These are phyloP conservation scores for Percopsis transmontana DNA, from an alignment of 2,113 vertebrate genomes.

Conservation along the genomic window DNA sequence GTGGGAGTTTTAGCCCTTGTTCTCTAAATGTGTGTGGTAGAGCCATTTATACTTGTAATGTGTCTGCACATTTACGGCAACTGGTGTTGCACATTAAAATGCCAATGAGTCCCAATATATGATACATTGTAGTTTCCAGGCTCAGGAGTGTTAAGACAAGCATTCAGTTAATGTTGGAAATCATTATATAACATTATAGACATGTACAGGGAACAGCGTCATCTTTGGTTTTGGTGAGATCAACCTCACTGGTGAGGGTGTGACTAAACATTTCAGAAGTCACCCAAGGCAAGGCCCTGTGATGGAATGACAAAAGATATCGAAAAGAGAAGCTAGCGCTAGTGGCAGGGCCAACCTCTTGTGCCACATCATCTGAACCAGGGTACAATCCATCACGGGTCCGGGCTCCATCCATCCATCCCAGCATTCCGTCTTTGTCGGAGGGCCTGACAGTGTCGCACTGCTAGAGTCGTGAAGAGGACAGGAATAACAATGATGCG, in stretches of 20 bases:
- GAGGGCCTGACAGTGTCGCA: constrained; percentile 32
- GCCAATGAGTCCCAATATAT: no score
- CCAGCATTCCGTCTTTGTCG: constrained; percentile 57
- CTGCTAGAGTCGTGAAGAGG: constrained; percentile 31
- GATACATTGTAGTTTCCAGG: no score
- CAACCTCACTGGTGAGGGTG: background rate
- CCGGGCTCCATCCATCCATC: constrained; percentile 42
- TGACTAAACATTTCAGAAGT: background rate
- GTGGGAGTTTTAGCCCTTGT: no score
- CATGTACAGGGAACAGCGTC: background rate
- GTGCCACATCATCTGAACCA: constrained; percentile 16
- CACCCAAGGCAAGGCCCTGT: background rate
- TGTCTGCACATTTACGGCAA: no score
- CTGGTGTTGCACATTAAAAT: no score
- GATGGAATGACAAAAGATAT: constrained; percentile 27
- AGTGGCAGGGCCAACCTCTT: constrained; percentile 15
- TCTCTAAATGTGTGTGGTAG: no score
- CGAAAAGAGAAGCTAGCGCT: constrained; percentile 9
- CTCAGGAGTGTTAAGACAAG: no score
- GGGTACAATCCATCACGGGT: constrained; percentile 56
- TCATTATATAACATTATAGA: no score
- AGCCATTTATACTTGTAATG: no score
- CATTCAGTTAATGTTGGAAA: no score
- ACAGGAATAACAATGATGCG: constrained; percentile 35
- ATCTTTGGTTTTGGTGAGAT: no score